Base-by-base conservation (phyloP, 2,888 invertebrate genomes). In the Macrophya annulata region DNA sequence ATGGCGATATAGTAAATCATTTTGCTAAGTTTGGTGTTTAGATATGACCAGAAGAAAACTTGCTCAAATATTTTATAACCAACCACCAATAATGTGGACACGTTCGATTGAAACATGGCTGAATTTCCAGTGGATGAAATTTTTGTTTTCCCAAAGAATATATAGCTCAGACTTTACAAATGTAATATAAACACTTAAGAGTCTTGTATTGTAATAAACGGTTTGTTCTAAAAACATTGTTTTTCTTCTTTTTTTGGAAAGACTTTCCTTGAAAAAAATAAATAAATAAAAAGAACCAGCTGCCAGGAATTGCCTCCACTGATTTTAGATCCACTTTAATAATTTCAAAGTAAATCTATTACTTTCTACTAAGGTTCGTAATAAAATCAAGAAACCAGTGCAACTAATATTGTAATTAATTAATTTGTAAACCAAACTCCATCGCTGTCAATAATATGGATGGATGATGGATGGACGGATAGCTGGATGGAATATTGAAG, bases 371-470 rank as follows among this genome's bases (percentile, higher is more conserved):
- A 55, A n/a, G n/a, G n/a, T n/a, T 55, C n/a, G 4, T 55, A 55
- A 55, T 55, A 55, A n/a, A 55, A 55, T 55, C n/a, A 4, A 55
- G n/a, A 55, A 55, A 55, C 55, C 6, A 55, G 8, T n/a, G 55
- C 55, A n/a, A 55, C 55, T n/a, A 55, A 55, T 55, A n/a, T n/a
- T n/a, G 17, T 55, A 55, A 55, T n/a, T 55, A 8, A n/a, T 6
- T 55, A 55, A 55, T 55, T 55, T n/a, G 37, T 51, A 77, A 48
- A 55, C 31, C 77, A 51, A 77, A 55, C 31, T 77, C 55, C 77
- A 55, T 77, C 37, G 25, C 37, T 55, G 48, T 77, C 55, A 55
- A 77, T 51, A 37, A 72, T 40, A 45, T 45, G 45, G 74, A 74
- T 74, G 45, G 45, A 43, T 45, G 21, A 71, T 71, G 25, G 25